phyloP scores from a whole-genome alignment of 1,140 invertebrate genomes.

The Solenopsis fugax region DNA sequence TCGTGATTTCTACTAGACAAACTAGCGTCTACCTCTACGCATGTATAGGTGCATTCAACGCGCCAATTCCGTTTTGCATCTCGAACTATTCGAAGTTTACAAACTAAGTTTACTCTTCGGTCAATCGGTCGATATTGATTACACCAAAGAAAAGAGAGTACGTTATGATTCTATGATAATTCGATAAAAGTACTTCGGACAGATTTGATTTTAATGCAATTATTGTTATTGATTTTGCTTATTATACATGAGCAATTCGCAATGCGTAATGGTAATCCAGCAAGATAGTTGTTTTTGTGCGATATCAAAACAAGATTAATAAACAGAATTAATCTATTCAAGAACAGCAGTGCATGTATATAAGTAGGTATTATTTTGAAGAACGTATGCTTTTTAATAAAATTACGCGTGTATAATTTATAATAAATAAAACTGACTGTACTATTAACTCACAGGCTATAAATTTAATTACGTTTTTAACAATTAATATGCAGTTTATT shows the following conservation, averaged over 20 bases:
- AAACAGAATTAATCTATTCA: background rate
- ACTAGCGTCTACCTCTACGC: background rate
- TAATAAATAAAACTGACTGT: background rate
- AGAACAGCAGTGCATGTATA: background rate
- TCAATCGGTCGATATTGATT: background rate
- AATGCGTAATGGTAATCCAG: background rate
- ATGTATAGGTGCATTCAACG: background rate
- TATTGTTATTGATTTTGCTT: background rate
- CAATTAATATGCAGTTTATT: background rate
- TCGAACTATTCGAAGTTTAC: background rate
- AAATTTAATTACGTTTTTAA: background rate
- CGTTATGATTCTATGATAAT: background rate
- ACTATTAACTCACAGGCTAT: background rate
- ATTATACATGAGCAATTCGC: background rate
- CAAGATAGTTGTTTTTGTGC: background rate
- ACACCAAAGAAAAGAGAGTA: background rate
- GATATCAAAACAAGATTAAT: background rate
- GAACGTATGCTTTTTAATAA: background rate
- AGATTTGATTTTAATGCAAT: background rate
- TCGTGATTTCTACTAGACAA: constrained; percentile 1
- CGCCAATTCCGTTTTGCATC: background rate
- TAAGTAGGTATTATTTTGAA: background rate
- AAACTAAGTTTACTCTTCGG: background rate
- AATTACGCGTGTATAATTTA: background rate
- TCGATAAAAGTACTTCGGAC: background rate